Base-by-base conservation (phyloP, 2,113 vertebrate genomes). In the Vicugna pacos region DNA sequence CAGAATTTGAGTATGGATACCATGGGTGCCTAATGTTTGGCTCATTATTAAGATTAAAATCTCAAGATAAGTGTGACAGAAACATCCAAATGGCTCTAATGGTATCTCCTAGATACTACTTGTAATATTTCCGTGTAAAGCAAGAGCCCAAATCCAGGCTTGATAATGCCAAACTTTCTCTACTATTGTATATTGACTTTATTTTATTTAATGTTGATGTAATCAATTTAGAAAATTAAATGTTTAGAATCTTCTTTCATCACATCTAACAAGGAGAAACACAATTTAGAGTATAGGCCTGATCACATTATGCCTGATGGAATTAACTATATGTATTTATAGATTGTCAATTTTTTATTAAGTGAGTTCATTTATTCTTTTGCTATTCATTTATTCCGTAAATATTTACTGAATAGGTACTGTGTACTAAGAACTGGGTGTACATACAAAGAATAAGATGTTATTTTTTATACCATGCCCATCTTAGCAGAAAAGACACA, bases 381-480 rank as follows among this genome's bases (percentile, higher is more conserved):
- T 73, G 60, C 15, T 94, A 52, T 84, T 79, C 6, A 67, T 72
- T 83, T 94, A 22, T 79, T 92, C 67, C 30, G 64, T 13, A 81
- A 91, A 58, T 87, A 91, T 96, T 76, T 89, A 81, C 72, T 81
- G 35, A 80, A 75, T 35, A 69, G 48, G 10, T 91, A 46, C 24
- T 48, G 17, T 58, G 46, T 81, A 50, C 22, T 38, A 82, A 91
- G 20, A 70, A 6, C 38, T 77, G 5, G 1, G 4, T 46, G 42
- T 17, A 84, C 11, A 64, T 42, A 81, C 72, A 75, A 54, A 58
- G 28, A 77, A 56, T 72, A 60, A 58, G 26, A 56, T 48, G 13
- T 4, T 72, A 50, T 54, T 90, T 96, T 56, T 93, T 64, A 77
- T 35, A 54, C 16, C 22, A 60, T 65, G 5, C 11, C 73, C 46